Percentiles rank a stretch among this genome's conserved stretches.
These are phyloP conservation scores for Lophotis ruficrista DNA, from an alignment of 2,113 vertebrate genomes.

Conservation along the genomic window DNA sequence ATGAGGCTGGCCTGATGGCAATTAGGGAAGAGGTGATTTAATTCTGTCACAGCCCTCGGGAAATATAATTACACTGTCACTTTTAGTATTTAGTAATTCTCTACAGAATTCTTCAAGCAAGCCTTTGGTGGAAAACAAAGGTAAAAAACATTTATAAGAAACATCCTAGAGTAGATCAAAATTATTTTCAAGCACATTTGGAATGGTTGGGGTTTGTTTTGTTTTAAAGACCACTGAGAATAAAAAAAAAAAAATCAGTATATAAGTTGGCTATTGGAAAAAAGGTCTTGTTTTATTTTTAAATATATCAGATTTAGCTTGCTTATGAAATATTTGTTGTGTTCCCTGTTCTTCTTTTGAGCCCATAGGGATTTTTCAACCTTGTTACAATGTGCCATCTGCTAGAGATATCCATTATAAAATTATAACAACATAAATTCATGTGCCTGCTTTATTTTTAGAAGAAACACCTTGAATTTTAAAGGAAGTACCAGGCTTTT, in stretches of 20 bases:
- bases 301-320: slow-evolving; percentile 4
- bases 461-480: slow-evolving; percentile 21
- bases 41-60: neutral
- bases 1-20: neutral
- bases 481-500: neutral
- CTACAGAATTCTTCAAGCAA: neutral
- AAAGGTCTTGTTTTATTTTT: neutral
- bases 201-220: neutral
- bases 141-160: slow-evolving; percentile 7
- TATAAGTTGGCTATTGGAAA: neutral
- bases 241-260: neutral
- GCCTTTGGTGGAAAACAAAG: neutral
- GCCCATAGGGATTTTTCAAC: neutral
- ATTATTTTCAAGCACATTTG: neutral
- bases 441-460: neutral
- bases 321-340: slow-evolving; percentile 5
- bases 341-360: slow-evolving; percentile 9
- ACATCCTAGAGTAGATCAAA: neutral
- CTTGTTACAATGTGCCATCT: slow-evolving; percentile 33
- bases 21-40: neutral
- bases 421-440: slow-evolving; percentile 13
- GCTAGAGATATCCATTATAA: slow-evolving; percentile 19
- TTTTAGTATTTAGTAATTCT: neutral
- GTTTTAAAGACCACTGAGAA: neutral
- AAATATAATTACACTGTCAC: neutral